Evolutionary conservation across 2,888 invertebrate genomes (phyloP).

Genomic region (Hololepta plana): DNA sequence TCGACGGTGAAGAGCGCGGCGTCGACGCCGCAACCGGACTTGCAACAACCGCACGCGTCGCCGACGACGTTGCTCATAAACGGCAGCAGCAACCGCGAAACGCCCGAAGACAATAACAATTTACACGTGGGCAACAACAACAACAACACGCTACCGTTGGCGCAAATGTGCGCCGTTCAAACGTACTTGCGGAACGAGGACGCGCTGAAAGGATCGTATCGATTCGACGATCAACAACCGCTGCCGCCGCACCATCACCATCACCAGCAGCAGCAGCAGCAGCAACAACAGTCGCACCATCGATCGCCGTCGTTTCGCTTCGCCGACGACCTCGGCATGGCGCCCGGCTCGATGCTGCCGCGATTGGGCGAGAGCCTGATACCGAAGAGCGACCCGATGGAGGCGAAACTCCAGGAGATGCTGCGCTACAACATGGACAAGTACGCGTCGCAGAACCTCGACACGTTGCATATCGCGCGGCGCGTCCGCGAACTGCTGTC

Average conservation of each 20-base stretch:
- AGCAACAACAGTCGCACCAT: constrained; percentile 38
- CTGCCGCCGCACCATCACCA: not conserved
- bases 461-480: constrained; percentile 87
- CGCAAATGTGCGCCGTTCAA: constrained; percentile 29
- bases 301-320: constrained; percentile 71
- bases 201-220: constrained; percentile 13
- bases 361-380: constrained; percentile 77
- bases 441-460: constrained; percentile 82
- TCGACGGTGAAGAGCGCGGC: constrained; percentile 25
- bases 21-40: constrained; percentile 32
- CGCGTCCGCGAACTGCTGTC: constrained; percentile 85
- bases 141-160: constrained; percentile 28
- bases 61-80: constrained; percentile 20
- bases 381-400: constrained; percentile 87
- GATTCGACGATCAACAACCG: constrained; percentile 30
- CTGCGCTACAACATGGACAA: constrained; percentile 90
- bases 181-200: constrained; percentile 19
- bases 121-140: constrained; percentile 31
- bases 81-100: constrained; percentile 13
- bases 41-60: constrained; percentile 19
- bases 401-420: constrained; percentile 84
- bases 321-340: constrained; percentile 62
- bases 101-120: constrained; percentile 32
- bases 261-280: constrained; percentile 34
- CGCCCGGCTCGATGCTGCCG: constrained; percentile 68